These are phyloP conservation scores for Caiman crocodilus DNA, from an alignment of 2,797 vertebrate genomes.

Conservation along the genomic window DNA sequence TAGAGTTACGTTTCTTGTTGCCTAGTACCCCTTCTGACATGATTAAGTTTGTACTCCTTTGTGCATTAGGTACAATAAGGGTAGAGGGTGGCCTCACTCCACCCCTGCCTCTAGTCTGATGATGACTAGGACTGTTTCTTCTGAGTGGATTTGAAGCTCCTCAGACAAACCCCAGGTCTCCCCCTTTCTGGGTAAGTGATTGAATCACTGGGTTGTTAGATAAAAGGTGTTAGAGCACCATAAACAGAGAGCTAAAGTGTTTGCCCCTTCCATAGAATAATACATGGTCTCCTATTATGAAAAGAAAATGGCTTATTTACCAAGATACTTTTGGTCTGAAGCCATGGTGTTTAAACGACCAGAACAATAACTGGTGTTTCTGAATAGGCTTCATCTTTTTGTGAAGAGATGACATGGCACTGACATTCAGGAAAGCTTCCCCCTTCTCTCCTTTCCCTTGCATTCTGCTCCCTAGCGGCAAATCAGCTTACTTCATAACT, in stretches of 20 bases:
- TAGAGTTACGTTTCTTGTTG: no score
- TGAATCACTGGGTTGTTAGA: no score
- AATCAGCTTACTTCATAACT: neutral
- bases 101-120: no score
- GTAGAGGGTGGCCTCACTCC: no score
- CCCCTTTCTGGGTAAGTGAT: no score
- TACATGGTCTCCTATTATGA: neutral
- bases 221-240: neutral
- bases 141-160: no score
- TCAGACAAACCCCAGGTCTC: no score
- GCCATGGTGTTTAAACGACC: neutral
- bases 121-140: no score
- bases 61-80: no score
- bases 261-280: neutral
- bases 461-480: neutral
- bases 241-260: neutral
- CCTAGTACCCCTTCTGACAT: no score
- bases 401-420: neutral
- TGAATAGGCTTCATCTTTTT: neutral
- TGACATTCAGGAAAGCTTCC: neutral
- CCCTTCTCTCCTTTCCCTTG: neutral
- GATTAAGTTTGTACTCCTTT: no score
- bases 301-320: neutral
- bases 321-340: neutral
- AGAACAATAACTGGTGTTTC: neutral